These are phyloP conservation scores for Calidris pugnax DNA, from an alignment of 2,113 vertebrate genomes.

Conservation along the genomic window DNA sequence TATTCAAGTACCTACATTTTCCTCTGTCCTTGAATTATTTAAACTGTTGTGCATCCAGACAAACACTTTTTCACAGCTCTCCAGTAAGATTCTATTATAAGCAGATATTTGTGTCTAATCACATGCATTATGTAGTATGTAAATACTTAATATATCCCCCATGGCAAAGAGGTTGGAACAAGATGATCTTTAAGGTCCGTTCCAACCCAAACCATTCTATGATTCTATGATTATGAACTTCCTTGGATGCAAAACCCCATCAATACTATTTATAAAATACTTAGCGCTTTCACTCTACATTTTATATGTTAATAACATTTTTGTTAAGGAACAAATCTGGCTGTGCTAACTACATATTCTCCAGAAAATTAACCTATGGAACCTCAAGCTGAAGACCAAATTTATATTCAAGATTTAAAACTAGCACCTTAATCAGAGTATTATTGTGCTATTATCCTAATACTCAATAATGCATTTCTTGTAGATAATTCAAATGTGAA, in stretches of 20 bases:
- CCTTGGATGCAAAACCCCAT: not conserved
- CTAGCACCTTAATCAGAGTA: not conserved
- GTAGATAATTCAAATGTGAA: not conserved
- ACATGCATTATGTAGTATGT: not conserved
- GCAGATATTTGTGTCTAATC: not conserved
- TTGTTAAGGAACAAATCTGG: not conserved
- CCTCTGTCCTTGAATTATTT: conserved; percentile 40
- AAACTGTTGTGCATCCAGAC: not conserved
- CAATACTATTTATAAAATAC: not conserved
- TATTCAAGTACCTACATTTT: conserved; percentile 36
- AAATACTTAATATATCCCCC: not conserved
- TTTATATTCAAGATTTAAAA: not conserved
- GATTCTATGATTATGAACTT: not conserved
- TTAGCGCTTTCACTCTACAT: not conserved
- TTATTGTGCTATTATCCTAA: not conserved
- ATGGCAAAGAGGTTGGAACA: not conserved
- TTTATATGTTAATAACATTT: not conserved
- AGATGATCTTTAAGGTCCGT: not conserved
- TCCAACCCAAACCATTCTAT: not conserved
- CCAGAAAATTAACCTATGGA: not conserved
- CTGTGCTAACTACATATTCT: not conserved
- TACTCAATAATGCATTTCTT: not conserved
- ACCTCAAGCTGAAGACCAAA: not conserved
- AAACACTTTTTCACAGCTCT: not conserved
- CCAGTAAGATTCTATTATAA: not conserved